Base-by-base conservation (phyloP, 2,888 invertebrate species). In the Petrolisthes manimaculis region DNA sequence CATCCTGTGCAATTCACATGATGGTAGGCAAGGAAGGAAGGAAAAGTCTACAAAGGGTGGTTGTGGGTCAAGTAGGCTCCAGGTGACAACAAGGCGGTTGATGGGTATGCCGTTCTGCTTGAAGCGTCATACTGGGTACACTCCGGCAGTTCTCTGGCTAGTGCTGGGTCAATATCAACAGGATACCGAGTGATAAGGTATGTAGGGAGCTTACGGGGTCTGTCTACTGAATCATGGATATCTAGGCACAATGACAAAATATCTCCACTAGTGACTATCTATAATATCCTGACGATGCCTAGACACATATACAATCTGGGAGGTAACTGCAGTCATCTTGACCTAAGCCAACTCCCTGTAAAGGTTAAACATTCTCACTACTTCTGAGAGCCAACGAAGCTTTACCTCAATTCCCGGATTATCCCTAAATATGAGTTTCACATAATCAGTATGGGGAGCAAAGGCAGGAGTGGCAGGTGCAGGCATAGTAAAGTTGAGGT, bases 1-100 rank as follows among this genome's bases (percentile, higher is more conserved):
- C 77, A 87, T 83, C 54, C 54, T 87, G 61, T 24, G 18, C n/a
- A 83, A 14, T 69, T 83, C 54, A 67, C 83, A 87, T 6, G 87
- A 56, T 14, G 69, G 75, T 14, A 83, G 69, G 69, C 69, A 78
- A 53, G 83, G 55, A 5, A 83, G 61, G 77, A 87, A 87, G 67
- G 53, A 55, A 61, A 87, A 87, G 67, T 9, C 67, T 12, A 78
- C 9, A 5, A 24, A 55, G 9, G 61, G 53, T 5, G n/a, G 83
- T 37, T 56, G 61, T 56, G 86, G 74, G 9, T 86, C 75, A 12
- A 61, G 18, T 69, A 56, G 82, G 21, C 83, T 83, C 56, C 82
- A 82, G 9, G 21, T 69, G 56, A 83, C 37, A 55, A 55, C 71
- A 37, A 37, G 37, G 0, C 37, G 37, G 37, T 37, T 37, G 37